A percentile compares a stretch with the other conserved stretches of the same genome.
phyloP scores from a whole-genome alignment of 1,140 invertebrate genomes.

The Telenomus remus region DNA sequence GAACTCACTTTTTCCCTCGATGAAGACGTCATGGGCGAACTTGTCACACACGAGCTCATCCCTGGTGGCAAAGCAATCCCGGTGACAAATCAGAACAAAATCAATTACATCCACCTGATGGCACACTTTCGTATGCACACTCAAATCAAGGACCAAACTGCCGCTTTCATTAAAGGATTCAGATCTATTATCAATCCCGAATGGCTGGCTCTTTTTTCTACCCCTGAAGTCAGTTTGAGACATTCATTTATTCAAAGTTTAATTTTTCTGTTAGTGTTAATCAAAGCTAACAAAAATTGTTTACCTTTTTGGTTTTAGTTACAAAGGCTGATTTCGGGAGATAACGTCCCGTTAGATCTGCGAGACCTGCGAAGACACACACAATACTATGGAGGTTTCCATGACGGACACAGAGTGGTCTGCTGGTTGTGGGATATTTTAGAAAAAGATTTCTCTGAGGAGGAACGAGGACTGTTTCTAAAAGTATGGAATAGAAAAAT shows the following conservation, averaged over 20 bases:
- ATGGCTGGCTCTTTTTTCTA: conserved; percentile 96
- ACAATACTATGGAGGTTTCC: conserved; percentile 99
- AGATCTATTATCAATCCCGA: conserved; percentile 95
- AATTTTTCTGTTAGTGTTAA: no score
- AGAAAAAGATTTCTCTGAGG: conserved; percentile 94
- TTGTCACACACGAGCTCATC: conserved; percentile 92
- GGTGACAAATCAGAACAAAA: conserved; percentile 98
- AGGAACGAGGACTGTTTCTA: conserved; percentile 94
- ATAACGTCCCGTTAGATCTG: conserved; percentile 93
- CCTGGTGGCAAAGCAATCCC: conserved; percentile 94
- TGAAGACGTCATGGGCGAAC: conserved; percentile 94
- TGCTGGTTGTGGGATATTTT: conserved; percentile 99
- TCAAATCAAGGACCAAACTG: conserved; percentile 97
- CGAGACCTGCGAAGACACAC: conserved; percentile 93
- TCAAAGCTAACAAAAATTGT: no score
- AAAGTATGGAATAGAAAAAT: conserved; percentile 79
- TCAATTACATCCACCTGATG: conserved; percentile 98
- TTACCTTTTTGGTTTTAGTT: conserved; percentile 75
- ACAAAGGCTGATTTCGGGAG: conserved; percentile 92
- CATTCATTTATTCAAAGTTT: conserved; percentile 9
- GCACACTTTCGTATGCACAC: conserved; percentile 98
- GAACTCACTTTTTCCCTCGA: conserved; percentile 98
- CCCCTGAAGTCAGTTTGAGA: conserved; percentile 86
- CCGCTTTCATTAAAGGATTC: conserved; percentile 97
- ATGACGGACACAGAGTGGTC: conserved; percentile 97